Percentiles rank a stretch among this genome's conserved stretches.
These are phyloP conservation scores for Ectropis grisescens DNA, from an alignment of 1,140 invertebrate genomes.

Conservation along the genomic window DNA sequence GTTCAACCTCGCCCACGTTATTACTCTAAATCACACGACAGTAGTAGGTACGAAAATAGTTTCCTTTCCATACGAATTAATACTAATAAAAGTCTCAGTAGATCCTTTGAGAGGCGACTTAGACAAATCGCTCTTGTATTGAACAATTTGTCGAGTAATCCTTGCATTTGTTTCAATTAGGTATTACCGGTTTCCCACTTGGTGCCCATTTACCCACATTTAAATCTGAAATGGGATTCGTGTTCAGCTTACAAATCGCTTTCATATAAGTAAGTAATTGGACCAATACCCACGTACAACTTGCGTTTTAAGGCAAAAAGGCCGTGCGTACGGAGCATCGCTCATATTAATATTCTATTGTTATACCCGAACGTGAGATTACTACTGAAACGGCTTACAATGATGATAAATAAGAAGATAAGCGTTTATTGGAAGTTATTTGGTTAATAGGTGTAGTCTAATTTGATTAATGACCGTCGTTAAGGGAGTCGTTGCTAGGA, in stretches of 20 bases:
- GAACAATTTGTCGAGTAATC: constrained; percentile 67
- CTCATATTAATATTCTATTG: constrained; percentile 22
- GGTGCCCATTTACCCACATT: constrained; percentile 46
- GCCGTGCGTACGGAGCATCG: constrained; percentile 5
- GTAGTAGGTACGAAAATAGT: neutral
- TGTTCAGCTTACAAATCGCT: constrained; percentile 36
- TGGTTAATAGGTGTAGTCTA: constrained; percentile 19
- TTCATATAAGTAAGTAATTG: constrained; percentile 15
- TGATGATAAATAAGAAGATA: too few species aligned
- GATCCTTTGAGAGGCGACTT: constrained; percentile 42
- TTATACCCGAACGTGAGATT: constrained; percentile 12
- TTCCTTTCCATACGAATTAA: constrained; percentile 21
- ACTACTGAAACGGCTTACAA: neutral
- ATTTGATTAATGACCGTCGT: constrained; percentile 51
- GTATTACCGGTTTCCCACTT: constrained; percentile 48
- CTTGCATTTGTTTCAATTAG: constrained; percentile 68
- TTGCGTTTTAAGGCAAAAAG: constrained; percentile 7
- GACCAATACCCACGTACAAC: constrained; percentile 13
- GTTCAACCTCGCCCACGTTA: too few species aligned
- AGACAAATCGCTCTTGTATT: constrained; percentile 64
- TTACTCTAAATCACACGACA: neutral
- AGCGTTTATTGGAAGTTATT: constrained; percentile 9
- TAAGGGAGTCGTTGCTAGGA: constrained; percentile 22
- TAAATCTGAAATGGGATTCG: constrained; percentile 45
- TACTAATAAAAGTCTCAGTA: constrained; percentile 45